Evolutionary conservation across 2,888 invertebrate species (phyloP).

Genomic region (Ligdia adustata): DNA sequence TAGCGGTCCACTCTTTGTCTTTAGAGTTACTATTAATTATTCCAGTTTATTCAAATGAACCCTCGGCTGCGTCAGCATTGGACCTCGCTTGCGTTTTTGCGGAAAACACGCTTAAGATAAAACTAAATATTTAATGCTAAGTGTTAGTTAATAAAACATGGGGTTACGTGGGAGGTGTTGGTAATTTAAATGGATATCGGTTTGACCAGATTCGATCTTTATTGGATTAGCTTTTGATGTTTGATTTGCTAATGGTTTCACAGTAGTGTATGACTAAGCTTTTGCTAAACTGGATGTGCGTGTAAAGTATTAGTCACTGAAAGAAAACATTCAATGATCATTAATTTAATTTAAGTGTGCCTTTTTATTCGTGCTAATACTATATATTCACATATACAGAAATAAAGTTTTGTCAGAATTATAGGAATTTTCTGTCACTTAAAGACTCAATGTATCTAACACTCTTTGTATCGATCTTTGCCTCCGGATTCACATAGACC

Average conservation of each 20-base stretch:
- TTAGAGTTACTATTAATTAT: slow-evolving; percentile 80
- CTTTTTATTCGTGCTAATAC: too few species aligned
- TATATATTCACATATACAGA: too few species aligned
- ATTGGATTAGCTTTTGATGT: slow-evolving; percentile 10
- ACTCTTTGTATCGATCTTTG: slow-evolving; percentile 46
- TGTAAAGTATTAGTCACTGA: slow-evolving; percentile 2
- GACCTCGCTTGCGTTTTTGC: slow-evolving; percentile 57
- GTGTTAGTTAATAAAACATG: slow-evolving; percentile 48
- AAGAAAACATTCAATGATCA: too few species aligned
- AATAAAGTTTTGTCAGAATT: too few species aligned
- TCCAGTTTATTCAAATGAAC: slow-evolving; percentile 77
- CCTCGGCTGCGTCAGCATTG: slow-evolving; percentile 56
- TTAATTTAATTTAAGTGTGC: too few species aligned
- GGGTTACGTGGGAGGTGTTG: slow-evolving; percentile 18
- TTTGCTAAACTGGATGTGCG: not conserved
- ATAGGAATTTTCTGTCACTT: too few species aligned
- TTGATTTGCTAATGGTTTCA: not conserved
- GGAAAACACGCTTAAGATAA: slow-evolving; percentile 48
- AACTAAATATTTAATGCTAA: slow-evolving; percentile 57
- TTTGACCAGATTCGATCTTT: slow-evolving; percentile 1
- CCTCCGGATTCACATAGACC: slow-evolving; percentile 44
- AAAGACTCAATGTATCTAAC: too few species aligned
- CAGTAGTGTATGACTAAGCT: slow-evolving; percentile 3
- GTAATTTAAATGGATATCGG: not conserved
- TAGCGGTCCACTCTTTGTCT: slow-evolving; percentile 74